Percentiles rank a stretch among this genome's conserved stretches.
Conservation (phyloP, 2,113 vertebrate species). For the Bettongia penicillata region DNA sequence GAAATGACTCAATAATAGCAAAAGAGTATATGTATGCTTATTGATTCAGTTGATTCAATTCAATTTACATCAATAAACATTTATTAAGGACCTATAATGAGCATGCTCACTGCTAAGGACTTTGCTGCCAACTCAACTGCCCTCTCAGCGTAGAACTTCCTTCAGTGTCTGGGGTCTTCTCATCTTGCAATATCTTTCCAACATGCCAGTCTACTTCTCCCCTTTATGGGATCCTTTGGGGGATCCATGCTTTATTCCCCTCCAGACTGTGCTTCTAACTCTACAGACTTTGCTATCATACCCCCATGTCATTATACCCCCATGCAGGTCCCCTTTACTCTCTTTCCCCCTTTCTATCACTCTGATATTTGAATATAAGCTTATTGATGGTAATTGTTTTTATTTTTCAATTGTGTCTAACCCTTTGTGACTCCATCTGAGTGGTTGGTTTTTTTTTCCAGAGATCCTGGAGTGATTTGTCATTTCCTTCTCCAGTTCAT, state of each 20-base stretch:
- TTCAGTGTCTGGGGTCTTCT: not conserved
- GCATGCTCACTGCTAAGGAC: not conserved
- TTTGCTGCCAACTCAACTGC: not conserved
- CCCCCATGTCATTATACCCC: not conserved
- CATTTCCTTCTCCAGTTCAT: no score
- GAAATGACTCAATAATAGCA: not conserved
- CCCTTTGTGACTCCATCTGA: no score
- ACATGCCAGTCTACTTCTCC: not conserved
- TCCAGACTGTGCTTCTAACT: not conserved
- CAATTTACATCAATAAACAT: not conserved
- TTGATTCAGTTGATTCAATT: no score
- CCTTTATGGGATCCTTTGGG: not conserved
- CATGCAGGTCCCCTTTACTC: not conserved
- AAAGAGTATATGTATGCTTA: not conserved
- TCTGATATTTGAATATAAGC: not conserved
- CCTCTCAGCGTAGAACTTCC: not conserved
- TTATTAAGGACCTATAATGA: not conserved
- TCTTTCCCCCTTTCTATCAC: not conserved
- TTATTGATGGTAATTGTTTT: not conserved
- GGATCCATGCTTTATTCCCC: not conserved
- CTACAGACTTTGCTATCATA: not conserved
- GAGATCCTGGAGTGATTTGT: no score
- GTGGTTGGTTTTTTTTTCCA: no score
- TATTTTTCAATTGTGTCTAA: not conserved
- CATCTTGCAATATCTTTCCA: not conserved